Conservation (phyloP, 2,888 invertebrate species). For the Cryptocephalus primarius region DNA sequence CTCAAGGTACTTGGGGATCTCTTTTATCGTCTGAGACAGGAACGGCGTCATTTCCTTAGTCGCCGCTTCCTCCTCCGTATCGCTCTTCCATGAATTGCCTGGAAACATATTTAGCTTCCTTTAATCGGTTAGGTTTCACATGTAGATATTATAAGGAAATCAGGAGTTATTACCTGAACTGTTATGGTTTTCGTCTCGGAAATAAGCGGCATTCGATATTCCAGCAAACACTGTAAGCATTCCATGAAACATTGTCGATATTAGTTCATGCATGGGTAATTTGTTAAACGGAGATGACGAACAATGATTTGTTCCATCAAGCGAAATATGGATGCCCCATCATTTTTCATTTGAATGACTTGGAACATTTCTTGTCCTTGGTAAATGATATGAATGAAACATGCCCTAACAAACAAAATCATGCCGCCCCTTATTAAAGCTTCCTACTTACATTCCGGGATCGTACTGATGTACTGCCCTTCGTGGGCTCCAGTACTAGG, state of each 20-base stretch:
- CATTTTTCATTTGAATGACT: too few relatives aligned
- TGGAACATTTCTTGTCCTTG: too few relatives aligned
- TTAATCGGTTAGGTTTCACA: background rate
- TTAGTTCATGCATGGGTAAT: too few relatives aligned
- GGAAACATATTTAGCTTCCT: constrained; percentile 3
- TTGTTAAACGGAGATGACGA: too few relatives aligned
- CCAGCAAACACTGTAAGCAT: constrained; percentile 46
- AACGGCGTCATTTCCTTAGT: constrained; percentile 40
- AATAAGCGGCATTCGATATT: constrained; percentile 69
- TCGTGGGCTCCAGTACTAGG: constrained; percentile 36
- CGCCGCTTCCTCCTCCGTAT: constrained; percentile 35
- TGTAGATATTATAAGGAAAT: constrained; percentile 1
- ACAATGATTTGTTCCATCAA: too few relatives aligned
- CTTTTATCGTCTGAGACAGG: constrained; percentile 20
- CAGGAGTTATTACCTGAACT: constrained; percentile 36
- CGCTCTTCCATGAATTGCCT: constrained; percentile 42
- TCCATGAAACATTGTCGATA: constrained; percentile 8
- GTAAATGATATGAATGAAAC: too few relatives aligned
- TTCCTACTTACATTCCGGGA: constrained; percentile 33
- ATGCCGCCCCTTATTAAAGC: background rate
- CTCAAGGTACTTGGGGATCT: constrained; percentile 53
- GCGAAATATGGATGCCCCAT: too few relatives aligned
- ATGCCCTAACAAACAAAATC: too few relatives aligned
- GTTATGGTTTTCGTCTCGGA: constrained; percentile 64
- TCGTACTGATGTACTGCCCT: constrained; percentile 39